Conservation (phyloP, 2,113 vertebrate genomes). For the Martes martes region DNA sequence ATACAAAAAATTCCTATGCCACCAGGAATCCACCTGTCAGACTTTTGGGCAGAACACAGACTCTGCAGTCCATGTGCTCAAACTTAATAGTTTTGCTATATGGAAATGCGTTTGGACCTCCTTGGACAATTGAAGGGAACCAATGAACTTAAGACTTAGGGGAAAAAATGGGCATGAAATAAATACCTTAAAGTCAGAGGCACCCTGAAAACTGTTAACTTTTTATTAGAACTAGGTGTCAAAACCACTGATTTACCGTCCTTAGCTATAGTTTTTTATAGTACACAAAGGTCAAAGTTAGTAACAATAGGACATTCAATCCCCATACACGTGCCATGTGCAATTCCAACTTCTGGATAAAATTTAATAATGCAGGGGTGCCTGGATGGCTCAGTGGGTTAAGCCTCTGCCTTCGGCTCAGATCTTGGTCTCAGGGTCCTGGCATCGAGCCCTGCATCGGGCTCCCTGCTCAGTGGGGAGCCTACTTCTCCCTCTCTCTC, state of each 20-base stretch:
- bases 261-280: not conserved
- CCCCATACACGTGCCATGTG: not conserved
- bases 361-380: not conserved
- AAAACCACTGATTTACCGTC: not conserved
- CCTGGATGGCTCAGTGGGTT: no score
- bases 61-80: not conserved
- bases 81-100: not conserved
- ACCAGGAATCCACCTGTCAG: not conserved
- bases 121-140: not conserved
- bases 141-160: not conserved
- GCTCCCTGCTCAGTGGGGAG: no score
- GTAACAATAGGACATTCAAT: not conserved
- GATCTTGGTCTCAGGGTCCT: no score
- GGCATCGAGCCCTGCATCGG: no score
- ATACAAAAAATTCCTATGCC: not conserved
- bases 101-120: not conserved
- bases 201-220: not conserved
- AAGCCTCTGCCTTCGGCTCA: no score
- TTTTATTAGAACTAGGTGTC: not conserved
- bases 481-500: no score
- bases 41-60: not conserved
- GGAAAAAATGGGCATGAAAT: not conserved
- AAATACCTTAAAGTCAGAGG: not conserved
- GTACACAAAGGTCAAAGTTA: not conserved
- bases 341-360: not conserved